Evolutionary conservation across 2,888 invertebrate species (phyloP).

Genomic region (Antitype chi): DNA sequence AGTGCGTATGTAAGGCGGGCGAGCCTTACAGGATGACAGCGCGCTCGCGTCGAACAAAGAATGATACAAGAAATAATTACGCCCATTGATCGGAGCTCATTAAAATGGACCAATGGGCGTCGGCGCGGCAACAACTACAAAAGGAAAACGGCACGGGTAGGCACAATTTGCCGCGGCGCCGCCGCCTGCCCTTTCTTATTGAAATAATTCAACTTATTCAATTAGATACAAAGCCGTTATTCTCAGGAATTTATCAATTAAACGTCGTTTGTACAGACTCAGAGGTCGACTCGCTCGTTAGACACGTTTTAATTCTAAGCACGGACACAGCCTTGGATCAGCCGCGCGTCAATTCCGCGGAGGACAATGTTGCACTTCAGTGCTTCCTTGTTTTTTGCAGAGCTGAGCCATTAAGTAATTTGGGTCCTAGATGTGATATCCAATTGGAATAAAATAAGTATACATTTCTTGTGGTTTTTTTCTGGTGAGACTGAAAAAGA

Average conservation of each 20-base stretch:
- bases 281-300: constrained; percentile 70
- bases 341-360: constrained; percentile 17
- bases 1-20: constrained; percentile 65
- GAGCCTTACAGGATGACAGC: constrained; percentile 83
- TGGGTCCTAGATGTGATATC: background rate
- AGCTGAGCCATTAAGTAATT: background rate
- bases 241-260: constrained; percentile 79
- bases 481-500: background rate
- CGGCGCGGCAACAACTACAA: constrained; percentile 75
- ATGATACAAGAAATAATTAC: constrained; percentile 89
- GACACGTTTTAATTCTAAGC: constrained; percentile 58
- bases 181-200: constrained; percentile 84
- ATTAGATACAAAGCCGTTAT: constrained; percentile 82
- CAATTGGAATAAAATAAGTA: background rate
- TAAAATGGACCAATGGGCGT: constrained; percentile 86
- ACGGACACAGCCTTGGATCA: constrained; percentile 41
- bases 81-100: constrained; percentile 89
- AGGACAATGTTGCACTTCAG: constrained; percentile 23
- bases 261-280: constrained; percentile 61
- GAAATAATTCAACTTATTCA: constrained; percentile 83
- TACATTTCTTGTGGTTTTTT: background rate
- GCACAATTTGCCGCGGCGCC: constrained; percentile 87
- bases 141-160: constrained; percentile 79
- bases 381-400: constrained; percentile 16
- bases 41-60: constrained; percentile 84